Percentiles rank a stretch among this genome's conserved stretches.
These are phyloP conservation scores for Mustela nigripes DNA, from an alignment of 2,113 vertebrate genomes.

Conservation along the genomic window DNA sequence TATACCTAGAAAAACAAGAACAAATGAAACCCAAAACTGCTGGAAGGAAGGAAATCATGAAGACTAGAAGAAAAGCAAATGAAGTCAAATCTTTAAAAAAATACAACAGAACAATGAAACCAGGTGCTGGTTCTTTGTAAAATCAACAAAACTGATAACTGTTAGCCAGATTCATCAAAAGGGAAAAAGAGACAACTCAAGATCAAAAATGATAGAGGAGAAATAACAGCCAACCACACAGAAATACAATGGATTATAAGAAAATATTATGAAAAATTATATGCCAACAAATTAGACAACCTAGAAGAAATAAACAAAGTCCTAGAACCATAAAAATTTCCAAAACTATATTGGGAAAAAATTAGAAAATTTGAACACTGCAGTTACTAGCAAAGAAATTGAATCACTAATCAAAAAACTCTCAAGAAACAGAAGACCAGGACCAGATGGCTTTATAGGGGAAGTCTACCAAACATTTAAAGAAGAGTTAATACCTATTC, in stretches of 20 bases:
- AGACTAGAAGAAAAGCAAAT: background rate
- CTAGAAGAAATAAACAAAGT: background rate
- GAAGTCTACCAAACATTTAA: background rate
- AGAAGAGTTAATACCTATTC: background rate
- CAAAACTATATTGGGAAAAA: background rate
- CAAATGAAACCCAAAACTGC: background rate
- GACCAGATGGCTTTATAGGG: background rate
- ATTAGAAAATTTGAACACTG: background rate
- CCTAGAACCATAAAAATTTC: background rate
- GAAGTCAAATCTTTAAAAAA: background rate
- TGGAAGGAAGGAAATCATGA: background rate
- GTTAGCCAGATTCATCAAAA: background rate
- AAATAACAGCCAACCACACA: background rate
- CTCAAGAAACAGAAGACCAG: background rate
- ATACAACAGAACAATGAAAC: background rate
- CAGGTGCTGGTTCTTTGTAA: background rate
- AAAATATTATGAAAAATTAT: background rate
- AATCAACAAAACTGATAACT: background rate
- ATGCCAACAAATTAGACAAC: background rate
- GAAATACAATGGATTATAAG: background rate
- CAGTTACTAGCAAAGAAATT: background rate
- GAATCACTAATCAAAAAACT: background rate
- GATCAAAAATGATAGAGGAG: background rate
- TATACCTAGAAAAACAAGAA: background rate
- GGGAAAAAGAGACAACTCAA: background rate